A percentile compares a stretch with the other conserved stretches of the same genome.
Evolutionary conservation across 2,888 invertebrate genomes (phyloP).

Genomic region (Sminthurides aquaticus): DNA sequence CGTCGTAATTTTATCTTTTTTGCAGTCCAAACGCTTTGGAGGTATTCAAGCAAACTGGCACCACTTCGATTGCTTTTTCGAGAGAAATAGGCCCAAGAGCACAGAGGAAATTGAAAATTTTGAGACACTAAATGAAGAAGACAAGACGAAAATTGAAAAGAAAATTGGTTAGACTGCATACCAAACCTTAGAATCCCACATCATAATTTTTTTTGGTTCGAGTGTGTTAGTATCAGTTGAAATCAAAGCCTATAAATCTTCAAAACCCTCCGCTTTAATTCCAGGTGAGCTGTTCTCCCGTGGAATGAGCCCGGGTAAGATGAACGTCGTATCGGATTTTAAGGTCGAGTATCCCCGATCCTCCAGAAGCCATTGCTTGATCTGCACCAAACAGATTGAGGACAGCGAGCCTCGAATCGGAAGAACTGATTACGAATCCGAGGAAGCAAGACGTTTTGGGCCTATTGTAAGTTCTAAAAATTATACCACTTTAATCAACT

Average conservation of each 20-base stretch:
- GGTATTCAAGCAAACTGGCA: constrained; percentile 1
- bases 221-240: neutral
- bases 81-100: neutral
- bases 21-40: neutral
- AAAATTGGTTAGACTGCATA: neutral
- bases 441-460: neutral
- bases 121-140: neutral
- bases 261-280: neutral
- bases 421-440: neutral
- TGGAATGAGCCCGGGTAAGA: neutral
- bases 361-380: neutral
- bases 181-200: neutral
- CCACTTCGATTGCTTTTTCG: constrained; percentile 1
- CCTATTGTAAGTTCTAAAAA: neutral
- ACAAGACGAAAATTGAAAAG: neutral
- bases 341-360: constrained; percentile 1
- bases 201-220: neutral
- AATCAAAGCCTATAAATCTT: neutral
- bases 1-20: neutral
- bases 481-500: too few relatives aligned
- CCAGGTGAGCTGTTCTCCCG: neutral
- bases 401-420: neutral
- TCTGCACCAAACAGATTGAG: neutral
- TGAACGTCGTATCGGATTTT: neutral
- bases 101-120: neutral